These are phyloP conservation scores for Anhinga anhinga DNA, from an alignment of 2,113 vertebrate genomes.

Conservation along the genomic window DNA sequence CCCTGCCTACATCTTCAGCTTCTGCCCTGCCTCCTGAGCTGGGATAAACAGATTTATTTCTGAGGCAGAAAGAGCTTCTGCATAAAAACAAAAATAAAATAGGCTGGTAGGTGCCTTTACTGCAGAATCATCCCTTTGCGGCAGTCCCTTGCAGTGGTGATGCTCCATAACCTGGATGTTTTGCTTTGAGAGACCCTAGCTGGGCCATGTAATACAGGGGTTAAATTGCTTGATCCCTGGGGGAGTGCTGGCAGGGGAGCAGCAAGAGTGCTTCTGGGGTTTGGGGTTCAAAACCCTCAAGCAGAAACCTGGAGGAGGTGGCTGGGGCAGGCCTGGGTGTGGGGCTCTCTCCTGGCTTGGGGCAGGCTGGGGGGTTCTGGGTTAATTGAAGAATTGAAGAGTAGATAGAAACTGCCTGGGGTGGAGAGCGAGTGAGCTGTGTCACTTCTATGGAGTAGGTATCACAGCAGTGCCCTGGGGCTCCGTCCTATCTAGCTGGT, in stretches of 20 bases:
- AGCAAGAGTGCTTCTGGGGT: background rate
- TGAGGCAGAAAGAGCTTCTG: background rate
- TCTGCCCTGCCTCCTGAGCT: background rate
- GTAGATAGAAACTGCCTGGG: fast-evolving
- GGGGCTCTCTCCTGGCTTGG: background rate
- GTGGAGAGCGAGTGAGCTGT: background rate
- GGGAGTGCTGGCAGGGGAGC: background rate
- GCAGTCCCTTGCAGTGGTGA: background rate
- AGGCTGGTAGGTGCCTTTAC: background rate
- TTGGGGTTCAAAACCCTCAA: background rate
- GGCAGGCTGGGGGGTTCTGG: background rate
- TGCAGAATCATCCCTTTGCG: background rate
- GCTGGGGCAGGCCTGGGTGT: background rate
- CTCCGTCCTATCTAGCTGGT: background rate
- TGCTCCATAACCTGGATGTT: background rate
- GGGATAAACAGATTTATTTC: background rate
- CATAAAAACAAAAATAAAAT: background rate
- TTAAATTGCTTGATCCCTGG: no score
- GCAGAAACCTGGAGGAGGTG: background rate
- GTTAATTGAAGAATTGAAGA: background rate
- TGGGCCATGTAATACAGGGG: background rate
- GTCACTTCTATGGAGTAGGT: background rate
- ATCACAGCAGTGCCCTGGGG: background rate
- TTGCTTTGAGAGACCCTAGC: background rate
- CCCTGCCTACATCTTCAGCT: background rate